phyloP scores from a whole-genome alignment of 1,140 invertebrate genomes.

The Aphelenchoides besseyi region DNA sequence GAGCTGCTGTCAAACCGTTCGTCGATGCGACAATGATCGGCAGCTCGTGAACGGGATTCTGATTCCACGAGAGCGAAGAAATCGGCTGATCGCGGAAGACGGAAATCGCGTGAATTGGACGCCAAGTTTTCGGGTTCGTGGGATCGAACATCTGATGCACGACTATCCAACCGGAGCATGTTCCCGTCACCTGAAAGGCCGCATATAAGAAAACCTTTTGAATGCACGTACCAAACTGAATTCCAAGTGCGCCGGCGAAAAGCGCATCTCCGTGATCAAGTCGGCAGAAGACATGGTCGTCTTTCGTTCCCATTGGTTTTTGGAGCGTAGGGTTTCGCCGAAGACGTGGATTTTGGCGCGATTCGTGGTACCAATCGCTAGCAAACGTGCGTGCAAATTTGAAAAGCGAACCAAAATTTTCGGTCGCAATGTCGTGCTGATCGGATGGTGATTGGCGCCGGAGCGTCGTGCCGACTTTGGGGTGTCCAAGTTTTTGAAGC shows the following conservation, averaged over 20 bases:
- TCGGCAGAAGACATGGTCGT: constrained; percentile 15
- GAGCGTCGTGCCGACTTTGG: neutral
- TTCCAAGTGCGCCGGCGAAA: constrained; percentile 14
- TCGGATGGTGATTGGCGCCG: neutral
- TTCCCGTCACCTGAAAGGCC: constrained; percentile 5
- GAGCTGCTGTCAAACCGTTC: neutral
- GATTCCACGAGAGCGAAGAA: constrained; percentile 8
- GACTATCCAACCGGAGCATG: neutral
- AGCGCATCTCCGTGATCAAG: constrained; percentile 10
- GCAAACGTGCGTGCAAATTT: neutral
- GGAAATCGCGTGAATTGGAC: neutral
- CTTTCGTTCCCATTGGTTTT: constrained; percentile 2
- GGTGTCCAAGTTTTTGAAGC: neutral
- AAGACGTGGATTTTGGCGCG: constrained; percentile 1
- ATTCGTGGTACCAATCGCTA: neutral
- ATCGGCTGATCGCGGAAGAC: constrained; percentile 22
- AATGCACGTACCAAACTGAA: neutral
- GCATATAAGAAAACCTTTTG: neutral
- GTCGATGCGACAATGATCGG: constrained; percentile 13
- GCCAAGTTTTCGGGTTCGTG: neutral
- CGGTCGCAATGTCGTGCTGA: neutral
- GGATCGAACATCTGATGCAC: neutral
- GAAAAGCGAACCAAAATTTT: neutral
- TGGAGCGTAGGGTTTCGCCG: neutral
- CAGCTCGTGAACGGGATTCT: constrained; percentile 21